phyloP scores from a whole-genome alignment of 2,888 invertebrate genomes.

The Drosophila histrio region DNA sequence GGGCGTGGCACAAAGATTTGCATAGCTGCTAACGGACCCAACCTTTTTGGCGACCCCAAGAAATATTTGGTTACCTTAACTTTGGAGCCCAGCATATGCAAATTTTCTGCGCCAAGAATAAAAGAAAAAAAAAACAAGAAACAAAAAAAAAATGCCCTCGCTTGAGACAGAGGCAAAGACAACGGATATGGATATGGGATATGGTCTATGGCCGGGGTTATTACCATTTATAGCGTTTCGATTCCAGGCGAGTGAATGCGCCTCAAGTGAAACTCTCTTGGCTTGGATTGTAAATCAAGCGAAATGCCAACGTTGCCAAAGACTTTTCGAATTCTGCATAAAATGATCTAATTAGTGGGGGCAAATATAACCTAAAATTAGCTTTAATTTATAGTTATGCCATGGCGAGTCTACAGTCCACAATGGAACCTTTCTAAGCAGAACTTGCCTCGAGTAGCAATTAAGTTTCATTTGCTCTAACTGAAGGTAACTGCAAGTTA shows the following conservation, averaged over 20 bases:
- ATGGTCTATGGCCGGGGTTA: conserved; percentile 1
- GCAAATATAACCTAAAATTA: conserved; percentile 8
- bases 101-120: conserved; percentile 27
- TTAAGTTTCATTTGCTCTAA: background rate
- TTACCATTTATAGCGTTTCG: conserved; percentile 26
- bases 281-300: background rate
- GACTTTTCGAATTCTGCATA: conserved; percentile 1
- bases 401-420: background rate
- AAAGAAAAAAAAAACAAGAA: no score
- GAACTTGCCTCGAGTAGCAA: conserved; percentile 2
- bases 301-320: conserved; percentile 2
- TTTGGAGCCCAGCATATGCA: conserved; percentile 43
- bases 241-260: background rate
- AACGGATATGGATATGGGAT: conserved; percentile 23
- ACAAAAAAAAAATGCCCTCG: background rate
- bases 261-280: conserved; percentile 4
- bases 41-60: conserved; percentile 54
- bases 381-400: conserved; percentile 5
- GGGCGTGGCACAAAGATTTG: conserved; percentile 44
- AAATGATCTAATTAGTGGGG: conserved; percentile 2
- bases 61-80: conserved; percentile 48
- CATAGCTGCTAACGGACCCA: conserved; percentile 46
- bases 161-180: background rate
- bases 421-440: conserved; percentile 1
- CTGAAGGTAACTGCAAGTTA: background rate